These are phyloP conservation scores for Crocallis elinguaria DNA, from an alignment of 2,888 invertebrate genomes.

Conservation along the genomic window DNA sequence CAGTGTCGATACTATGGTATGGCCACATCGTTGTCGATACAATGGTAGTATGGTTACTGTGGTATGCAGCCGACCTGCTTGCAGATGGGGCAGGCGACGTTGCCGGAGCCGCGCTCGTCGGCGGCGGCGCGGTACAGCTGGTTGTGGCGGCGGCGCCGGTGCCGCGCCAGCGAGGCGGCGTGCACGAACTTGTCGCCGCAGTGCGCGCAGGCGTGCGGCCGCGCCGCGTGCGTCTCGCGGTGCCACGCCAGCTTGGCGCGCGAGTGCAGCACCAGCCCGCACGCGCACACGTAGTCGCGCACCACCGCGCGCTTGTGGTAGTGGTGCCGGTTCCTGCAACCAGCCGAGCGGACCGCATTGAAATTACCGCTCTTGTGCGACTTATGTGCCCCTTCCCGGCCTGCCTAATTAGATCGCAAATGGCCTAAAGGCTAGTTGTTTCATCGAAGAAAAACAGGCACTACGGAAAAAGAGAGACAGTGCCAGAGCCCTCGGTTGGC, in stretches of 20 bases:
- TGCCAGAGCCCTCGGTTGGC: too few species aligned
- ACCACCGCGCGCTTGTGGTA: conserved; percentile 88
- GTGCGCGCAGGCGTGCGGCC: conserved; percentile 92
- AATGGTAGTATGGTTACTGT: too few species aligned
- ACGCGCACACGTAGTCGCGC: conserved; percentile 89
- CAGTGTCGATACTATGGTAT: too few species aligned
- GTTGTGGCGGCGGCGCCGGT: conserved; percentile 92
- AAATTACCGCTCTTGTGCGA: too few species aligned
- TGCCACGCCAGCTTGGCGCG: conserved; percentile 94
- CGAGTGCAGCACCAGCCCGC: conserved; percentile 93
- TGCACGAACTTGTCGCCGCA: conserved; percentile 95
- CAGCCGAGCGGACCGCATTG: too few species aligned
- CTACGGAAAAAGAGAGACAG: too few species aligned
- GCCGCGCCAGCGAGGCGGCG: conserved; percentile 91
- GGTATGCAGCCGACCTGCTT: not conserved
- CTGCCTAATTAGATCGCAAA: not conserved
- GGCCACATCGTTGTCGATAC: too few species aligned
- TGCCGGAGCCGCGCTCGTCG: conserved; percentile 88
- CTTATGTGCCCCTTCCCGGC: too few species aligned
- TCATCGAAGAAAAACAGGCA: too few species aligned
- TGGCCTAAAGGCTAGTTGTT: too few species aligned
- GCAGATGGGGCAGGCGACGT: conserved; percentile 88
- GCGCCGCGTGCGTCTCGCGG: conserved; percentile 92
- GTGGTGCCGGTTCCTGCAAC: conserved; percentile 88
- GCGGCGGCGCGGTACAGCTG: conserved; percentile 87